These are phyloP conservation scores for Numida meleagris DNA, from an alignment of 2,113 vertebrate species.

Conservation along the genomic window DNA sequence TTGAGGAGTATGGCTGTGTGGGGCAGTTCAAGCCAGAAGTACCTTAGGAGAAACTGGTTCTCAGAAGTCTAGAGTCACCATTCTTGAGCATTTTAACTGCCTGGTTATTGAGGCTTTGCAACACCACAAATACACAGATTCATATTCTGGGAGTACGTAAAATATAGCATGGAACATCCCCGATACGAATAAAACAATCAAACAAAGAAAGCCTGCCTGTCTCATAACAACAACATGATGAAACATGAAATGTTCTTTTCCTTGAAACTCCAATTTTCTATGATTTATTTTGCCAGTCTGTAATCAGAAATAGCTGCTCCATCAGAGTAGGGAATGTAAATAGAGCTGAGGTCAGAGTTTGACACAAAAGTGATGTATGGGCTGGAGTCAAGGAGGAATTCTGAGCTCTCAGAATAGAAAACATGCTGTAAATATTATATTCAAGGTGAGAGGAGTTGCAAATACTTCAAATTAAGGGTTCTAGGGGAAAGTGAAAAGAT, in stretches of 20 bases:
- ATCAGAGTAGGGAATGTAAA: conserved; percentile 18
- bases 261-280: conserved; percentile 38
- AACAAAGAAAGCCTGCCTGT: background rate
- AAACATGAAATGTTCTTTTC: conserved; percentile 40
- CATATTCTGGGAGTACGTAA: background rate
- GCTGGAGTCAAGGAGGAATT: conserved; percentile 18
- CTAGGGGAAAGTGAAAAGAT: background rate
- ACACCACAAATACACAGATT: background rate
- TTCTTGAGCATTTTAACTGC: conserved; percentile 20
- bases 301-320: conserved; percentile 45
- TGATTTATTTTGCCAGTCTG: conserved; percentile 32
- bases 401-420: conserved; percentile 30
- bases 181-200: conserved; percentile 48
- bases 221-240: background rate
- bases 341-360: conserved; percentile 9
- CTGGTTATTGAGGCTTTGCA: conserved; percentile 52
- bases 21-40: conserved; percentile 5
- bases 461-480: background rate
- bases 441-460: background rate
- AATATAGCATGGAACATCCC: background rate
- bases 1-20: background rate
- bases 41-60: conserved; percentile 38
- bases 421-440: conserved; percentile 15
- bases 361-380: background rate
- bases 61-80: conserved; percentile 40